Conservation (phyloP, 2,797 vertebrate genomes). For the Trachops cirrhosus region DNA sequence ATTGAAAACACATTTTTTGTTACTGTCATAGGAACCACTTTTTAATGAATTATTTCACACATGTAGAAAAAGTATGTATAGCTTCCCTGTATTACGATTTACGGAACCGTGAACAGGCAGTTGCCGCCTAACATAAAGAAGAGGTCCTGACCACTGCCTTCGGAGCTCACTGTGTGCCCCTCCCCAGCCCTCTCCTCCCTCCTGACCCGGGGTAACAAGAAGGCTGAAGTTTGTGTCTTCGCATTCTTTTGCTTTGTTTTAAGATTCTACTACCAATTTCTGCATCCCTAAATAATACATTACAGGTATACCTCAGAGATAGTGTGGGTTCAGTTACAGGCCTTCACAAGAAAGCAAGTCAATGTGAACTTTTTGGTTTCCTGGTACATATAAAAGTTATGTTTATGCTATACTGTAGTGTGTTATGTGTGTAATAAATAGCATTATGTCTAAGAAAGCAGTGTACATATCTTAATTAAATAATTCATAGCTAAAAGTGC, state of each 20-base stretch:
- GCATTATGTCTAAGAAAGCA: neutral
- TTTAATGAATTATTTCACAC: neutral
- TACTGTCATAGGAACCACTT: neutral
- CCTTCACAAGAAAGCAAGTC: neutral
- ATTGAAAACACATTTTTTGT: slow-evolving; percentile 7
- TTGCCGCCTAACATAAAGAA: neutral
- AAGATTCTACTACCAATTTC: neutral
- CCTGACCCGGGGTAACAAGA: neutral
- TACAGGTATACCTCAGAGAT: neutral
- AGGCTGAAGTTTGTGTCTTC: neutral
- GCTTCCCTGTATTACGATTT: neutral
- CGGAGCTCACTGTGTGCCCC: neutral
- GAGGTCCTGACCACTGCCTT: neutral
- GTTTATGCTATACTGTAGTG: neutral
- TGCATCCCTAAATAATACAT: neutral
- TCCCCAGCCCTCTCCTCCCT: neutral
- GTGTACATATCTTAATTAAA: neutral
- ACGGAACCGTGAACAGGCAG: neutral
- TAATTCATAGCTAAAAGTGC: neutral
- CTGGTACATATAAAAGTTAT: neutral
- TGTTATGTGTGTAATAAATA: neutral
- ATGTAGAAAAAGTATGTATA: neutral
- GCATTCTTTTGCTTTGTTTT: neutral
- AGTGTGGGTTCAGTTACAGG: neutral
- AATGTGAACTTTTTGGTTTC: neutral